Percentiles rank a stretch among this genome's conserved stretches.
phyloP scores from a whole-genome alignment of 2,888 invertebrate species.

The Limnephilus lunatus region DNA sequence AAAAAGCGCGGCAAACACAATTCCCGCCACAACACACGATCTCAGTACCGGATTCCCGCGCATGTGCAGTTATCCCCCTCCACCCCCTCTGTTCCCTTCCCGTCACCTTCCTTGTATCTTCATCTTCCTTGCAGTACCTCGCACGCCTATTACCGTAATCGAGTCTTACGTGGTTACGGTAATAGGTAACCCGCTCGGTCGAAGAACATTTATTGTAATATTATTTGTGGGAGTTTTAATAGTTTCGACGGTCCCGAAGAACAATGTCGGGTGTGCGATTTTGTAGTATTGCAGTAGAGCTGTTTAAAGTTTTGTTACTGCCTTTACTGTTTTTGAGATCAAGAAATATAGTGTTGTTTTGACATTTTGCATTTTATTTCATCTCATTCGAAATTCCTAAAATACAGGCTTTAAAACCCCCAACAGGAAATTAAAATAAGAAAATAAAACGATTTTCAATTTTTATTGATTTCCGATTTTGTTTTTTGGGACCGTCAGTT shows the following conservation, averaged over 20 bases:
- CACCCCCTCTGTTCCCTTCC: background rate
- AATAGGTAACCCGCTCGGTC: background rate
- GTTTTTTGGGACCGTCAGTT: too few species aligned
- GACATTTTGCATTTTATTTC: too few species aligned
- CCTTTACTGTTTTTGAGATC: too few species aligned
- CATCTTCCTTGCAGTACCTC: background rate
- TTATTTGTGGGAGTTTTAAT: background rate
- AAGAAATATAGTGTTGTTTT: too few species aligned
- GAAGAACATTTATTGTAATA: background rate
- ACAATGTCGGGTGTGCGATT: too few species aligned
- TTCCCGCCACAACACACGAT: slow-evolving; percentile 1
- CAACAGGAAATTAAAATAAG: too few species aligned
- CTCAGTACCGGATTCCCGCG: background rate
- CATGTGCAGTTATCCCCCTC: background rate
- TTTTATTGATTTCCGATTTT: too few species aligned
- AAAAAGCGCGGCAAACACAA: background rate
- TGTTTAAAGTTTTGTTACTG: too few species aligned
- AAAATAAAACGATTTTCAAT: too few species aligned
- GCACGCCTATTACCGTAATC: background rate
- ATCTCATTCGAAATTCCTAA: too few species aligned
- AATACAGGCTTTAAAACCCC: too few species aligned
- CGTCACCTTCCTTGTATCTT: background rate
- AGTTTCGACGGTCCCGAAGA: background rate
- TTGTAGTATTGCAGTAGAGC: too few species aligned
- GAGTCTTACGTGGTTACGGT: background rate